These are phyloP conservation scores for Cheirogaleus medius DNA, from an alignment of 2,113 vertebrate species.

Conservation along the genomic window DNA sequence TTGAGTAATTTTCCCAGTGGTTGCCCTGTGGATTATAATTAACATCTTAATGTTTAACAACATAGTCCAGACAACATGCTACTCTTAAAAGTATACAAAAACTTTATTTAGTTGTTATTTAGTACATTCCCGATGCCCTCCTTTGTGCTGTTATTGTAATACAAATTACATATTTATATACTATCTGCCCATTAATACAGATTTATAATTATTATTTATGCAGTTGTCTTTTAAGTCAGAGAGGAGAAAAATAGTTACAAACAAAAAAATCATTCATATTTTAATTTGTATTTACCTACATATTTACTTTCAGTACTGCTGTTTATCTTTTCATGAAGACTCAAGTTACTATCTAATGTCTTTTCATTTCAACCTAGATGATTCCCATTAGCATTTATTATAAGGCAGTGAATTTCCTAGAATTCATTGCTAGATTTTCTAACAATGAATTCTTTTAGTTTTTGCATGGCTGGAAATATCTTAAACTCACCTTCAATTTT, in stretches of 20 bases:
- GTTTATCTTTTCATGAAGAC: neutral
- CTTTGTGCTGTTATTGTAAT: neutral
- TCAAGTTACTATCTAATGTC: neutral
- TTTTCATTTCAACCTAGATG: no score
- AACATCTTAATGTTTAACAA: neutral
- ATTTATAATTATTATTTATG: neutral
- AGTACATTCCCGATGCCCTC: neutral
- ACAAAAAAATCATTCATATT: neutral
- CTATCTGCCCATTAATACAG: neutral
- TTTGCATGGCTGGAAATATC: neutral
- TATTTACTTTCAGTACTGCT: neutral
- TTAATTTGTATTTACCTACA: neutral
- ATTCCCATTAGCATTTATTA: neutral
- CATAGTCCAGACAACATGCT: neutral
- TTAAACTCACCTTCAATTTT: neutral
- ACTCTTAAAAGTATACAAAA: neutral
- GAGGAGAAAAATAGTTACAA: neutral
- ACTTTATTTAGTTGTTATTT: neutral
- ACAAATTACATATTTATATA: neutral
- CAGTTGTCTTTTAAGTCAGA: neutral
- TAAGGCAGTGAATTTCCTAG: neutral
- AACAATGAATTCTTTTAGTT: neutral
- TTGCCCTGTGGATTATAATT: neutral
- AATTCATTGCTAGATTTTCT: neutral
- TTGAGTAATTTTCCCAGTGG: neutral